Conservation (phyloP, 53 echinoderm and acorn worm species). For the Henricia sp. region DNA sequence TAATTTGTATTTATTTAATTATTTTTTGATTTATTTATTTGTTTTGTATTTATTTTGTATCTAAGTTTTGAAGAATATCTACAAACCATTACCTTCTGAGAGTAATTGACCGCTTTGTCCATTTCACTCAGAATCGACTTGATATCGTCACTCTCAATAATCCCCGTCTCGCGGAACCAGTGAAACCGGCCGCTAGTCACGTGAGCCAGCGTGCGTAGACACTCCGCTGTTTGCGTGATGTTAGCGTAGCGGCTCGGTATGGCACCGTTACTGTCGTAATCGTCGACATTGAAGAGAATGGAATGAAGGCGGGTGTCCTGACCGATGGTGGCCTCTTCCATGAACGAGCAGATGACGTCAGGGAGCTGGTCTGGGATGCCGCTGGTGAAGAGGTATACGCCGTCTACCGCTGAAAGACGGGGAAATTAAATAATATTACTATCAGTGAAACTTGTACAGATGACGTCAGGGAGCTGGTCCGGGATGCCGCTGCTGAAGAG, state of each 20-base stretch:
- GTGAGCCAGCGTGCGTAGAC: slow-evolving; percentile 94
- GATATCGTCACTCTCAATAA: slow-evolving; percentile 98
- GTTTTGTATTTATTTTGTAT: no score
- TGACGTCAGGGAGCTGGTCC: slow-evolving; percentile 91
- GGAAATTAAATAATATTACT: no score
- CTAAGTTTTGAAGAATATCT: no score
- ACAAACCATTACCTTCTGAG: slow-evolving; percentile 94
- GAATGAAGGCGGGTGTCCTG: slow-evolving; percentile 83
- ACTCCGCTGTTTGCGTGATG: slow-evolving; percentile 98
- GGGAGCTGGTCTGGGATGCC: slow-evolving; percentile 97
- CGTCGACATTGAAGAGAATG: slow-evolving; percentile 98
- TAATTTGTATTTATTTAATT: no score
- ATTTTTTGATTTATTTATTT: no score
- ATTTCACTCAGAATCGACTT: slow-evolving; percentile 91
- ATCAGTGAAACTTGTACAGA: slow-evolving; percentile 64
- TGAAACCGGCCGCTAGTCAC: slow-evolving; percentile 94
- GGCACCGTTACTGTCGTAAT: slow-evolving; percentile 86
- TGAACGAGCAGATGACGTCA: slow-evolving; percentile 92
- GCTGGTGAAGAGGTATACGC: slow-evolving; percentile 97
- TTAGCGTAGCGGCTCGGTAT: slow-evolving; percentile 97
- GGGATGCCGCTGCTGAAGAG: slow-evolving; percentile 98
- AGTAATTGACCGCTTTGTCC: slow-evolving; percentile 99
- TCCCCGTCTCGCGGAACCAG: slow-evolving; percentile 98
- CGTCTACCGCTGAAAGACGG: slow-evolving; percentile 92
- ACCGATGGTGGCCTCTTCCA: slow-evolving; percentile 91